Base-by-base conservation (phyloP, 2,113 vertebrate species). In the Dasypus novemcinctus region DNA sequence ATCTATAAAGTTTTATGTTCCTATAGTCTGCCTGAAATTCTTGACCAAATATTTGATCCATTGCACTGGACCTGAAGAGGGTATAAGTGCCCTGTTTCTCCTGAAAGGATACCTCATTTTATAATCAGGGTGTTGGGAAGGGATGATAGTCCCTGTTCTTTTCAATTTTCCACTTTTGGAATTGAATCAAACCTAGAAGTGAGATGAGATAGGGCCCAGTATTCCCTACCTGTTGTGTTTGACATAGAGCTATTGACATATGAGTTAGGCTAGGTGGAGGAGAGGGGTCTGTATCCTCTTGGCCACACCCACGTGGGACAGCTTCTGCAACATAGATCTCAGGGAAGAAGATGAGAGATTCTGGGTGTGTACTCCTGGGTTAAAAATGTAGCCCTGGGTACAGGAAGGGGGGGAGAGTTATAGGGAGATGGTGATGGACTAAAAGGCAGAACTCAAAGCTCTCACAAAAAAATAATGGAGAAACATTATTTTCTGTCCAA, bases 241-340 rank as follows among this genome's bases (percentile, higher is more conserved):
- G 20, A 33, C 5, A 11, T 57, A n/a, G 2, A 69, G 7, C 31
- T 79, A 95, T n/a, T 86, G 25, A 25, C 3, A 20, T 43, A 27
- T n/a, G 20, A 68, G 4, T 69, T 20, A 7, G 14, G 1, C 9
- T 33, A 31, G 15, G 1, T 4, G 6, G 20, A 1, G 0, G 0
- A 15, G 29, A 33, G 46, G 41, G 57, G 11, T 4, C n/a, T 33
- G 25, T 27, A 57, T 78, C 14, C 6, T 91, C 38, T 63, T 80
- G 15, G 38, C 12, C 57, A 3, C 31, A 52, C 8, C 18, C 69
- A 0, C n/a, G 5, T 69, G 21, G 21, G 80, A 61, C 3, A 66
- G 38, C 2, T 81, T 52, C n/a, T 79, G 5, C 4, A 59, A 76
- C 33, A 75, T 25, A 75, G 31, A n/a, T 1, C 61, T 86, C 54